Evolutionary conservation across 2,888 invertebrate genomes (phyloP).

Genomic region (Mantis religiosa): DNA sequence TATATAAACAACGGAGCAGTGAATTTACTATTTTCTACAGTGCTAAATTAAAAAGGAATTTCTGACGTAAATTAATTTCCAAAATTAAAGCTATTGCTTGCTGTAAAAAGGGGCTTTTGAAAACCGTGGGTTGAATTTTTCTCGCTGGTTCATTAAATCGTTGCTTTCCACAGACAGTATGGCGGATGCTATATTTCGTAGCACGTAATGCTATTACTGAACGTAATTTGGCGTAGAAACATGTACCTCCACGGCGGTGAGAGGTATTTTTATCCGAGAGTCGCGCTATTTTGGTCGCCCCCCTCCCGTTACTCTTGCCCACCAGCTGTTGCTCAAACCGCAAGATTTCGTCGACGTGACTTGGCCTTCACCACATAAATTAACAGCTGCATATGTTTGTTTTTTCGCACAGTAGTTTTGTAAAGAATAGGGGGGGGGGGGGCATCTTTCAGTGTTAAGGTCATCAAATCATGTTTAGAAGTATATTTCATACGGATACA

Average conservation of each 20-base stretch:
- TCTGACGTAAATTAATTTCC: neutral
- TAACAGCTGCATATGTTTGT: neutral
- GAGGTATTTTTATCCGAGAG: neutral
- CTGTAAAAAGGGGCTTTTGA: neutral
- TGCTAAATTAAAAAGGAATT: neutral
- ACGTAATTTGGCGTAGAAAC: neutral
- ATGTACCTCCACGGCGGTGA: neutral
- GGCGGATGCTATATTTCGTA: neutral
- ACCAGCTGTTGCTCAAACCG: neutral
- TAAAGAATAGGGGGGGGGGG: neutral
- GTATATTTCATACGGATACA: no score
- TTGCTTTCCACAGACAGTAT: neutral
- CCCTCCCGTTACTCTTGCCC: neutral
- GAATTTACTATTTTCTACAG: no score
- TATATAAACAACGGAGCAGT: no score
- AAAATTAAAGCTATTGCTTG: neutral
- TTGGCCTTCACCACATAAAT: neutral
- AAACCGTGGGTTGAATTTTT: neutral
- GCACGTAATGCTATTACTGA: neutral
- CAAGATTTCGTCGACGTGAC: neutral
- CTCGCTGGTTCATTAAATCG: neutral
- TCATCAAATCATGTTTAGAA: neutral
- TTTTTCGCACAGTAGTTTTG: neutral
- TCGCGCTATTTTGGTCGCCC: neutral
- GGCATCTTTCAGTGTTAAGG: neutral